Percentiles rank a stretch among this genome's conserved stretches.
Evolutionary conservation across 2,113 vertebrate species (phyloP).

Genomic region (Nesogale talazaci): DNA sequence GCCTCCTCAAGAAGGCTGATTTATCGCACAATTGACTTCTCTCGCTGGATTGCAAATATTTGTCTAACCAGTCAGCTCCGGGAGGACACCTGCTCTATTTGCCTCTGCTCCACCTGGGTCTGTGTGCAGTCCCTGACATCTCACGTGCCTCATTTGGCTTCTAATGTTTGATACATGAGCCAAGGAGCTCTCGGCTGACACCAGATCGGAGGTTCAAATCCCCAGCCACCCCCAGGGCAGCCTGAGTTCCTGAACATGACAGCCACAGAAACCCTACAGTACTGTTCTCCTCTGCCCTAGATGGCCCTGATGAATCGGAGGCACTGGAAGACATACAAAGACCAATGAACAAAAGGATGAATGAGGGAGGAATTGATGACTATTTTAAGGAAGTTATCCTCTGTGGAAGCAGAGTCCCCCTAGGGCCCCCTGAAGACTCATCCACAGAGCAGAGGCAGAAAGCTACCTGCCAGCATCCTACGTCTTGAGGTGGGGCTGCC

Average conservation of each 20-base stretch:
- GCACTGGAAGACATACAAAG: neutral
- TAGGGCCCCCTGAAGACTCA: neutral
- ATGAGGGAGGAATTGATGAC: neutral
- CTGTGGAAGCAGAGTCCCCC: neutral
- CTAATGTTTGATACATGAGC: constrained; percentile 10
- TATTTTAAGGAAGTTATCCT: constrained; percentile 1
- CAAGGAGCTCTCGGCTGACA: neutral
- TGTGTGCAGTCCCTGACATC: neutral
- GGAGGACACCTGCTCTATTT: neutral
- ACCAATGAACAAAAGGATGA: neutral
- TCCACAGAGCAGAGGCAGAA: neutral
- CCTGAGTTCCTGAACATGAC: neutral
- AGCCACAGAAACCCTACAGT: neutral
- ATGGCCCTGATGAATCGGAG: too few relatives aligned
- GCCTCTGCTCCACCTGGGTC: neutral
- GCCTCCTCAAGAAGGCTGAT: neutral
- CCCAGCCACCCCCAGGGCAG: neutral
- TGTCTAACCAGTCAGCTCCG: constrained; percentile 36
- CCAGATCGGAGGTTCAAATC: neutral
- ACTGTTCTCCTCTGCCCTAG: neutral
- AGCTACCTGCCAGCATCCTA: neutral
- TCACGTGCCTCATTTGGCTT: neutral
- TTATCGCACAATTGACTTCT: neutral
- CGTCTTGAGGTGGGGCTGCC: neutral
- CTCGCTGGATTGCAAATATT: constrained; percentile 20